phyloP scores from a whole-genome alignment of 1,140 invertebrate genomes.

The Teleogryllus occipitalis region DNA sequence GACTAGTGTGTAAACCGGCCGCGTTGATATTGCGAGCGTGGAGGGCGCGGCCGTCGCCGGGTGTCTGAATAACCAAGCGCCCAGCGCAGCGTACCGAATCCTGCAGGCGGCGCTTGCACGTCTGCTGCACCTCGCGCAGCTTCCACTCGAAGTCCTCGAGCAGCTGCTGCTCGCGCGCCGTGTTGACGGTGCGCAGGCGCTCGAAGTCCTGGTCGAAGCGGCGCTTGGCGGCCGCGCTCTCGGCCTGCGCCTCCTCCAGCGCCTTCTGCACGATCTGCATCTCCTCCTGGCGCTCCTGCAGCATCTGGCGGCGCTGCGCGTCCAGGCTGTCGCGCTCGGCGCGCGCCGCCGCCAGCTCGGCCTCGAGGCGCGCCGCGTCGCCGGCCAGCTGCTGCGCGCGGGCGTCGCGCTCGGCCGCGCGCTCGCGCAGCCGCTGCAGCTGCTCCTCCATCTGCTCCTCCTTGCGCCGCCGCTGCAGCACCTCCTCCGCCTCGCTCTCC shows the following conservation, averaged over 20 bases:
- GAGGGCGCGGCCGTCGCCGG: too few relatives aligned
- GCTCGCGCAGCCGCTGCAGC: not conserved
- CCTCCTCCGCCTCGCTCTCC: not conserved
- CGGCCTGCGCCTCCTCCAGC: conserved; percentile 47
- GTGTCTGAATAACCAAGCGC: too few relatives aligned
- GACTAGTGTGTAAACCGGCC: too few relatives aligned
- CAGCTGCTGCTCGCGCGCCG: conserved; percentile 50
- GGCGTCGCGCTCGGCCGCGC: not conserved
- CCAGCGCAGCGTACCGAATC: conserved; percentile 30
- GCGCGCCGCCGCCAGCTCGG: not conserved
- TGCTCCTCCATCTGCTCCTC: not conserved
- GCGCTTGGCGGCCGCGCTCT: conserved; percentile 46
- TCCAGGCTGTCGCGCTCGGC: not conserved
- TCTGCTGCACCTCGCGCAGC: conserved; percentile 51
- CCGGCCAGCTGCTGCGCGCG: not conserved
- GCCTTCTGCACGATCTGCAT: conserved; percentile 28
- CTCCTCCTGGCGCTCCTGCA: not conserved
- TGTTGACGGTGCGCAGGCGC: conserved; percentile 45
- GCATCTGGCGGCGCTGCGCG: not conserved
- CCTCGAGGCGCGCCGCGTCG: not conserved
- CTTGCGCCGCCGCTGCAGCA: not conserved
- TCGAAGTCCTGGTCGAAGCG: conserved; percentile 56
- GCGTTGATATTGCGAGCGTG: too few relatives aligned
- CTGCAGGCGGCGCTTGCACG: conserved; percentile 50
- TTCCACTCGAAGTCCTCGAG: conserved; percentile 63